Evolutionary conservation across 2,888 invertebrate genomes (phyloP), one percentile per base, ranked within the genome.

Genomic region (Hemaris fuciformis): DNA sequence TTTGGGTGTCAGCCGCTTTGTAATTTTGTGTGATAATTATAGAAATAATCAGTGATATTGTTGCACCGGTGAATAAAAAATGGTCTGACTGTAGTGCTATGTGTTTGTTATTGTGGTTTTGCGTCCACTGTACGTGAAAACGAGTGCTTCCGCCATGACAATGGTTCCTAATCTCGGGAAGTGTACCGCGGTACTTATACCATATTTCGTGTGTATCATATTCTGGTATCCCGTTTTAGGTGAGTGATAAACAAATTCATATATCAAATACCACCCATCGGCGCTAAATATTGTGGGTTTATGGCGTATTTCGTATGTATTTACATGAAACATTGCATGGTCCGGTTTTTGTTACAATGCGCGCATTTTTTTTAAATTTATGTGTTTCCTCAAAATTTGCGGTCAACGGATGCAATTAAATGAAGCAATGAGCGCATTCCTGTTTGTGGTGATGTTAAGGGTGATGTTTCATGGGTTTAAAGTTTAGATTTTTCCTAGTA

Each of bases 1-100:
- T 87, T 91, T 87, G 91, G 89, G 90, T 92, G 91, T 89, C 90
- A 91, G 87, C 88, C 87, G 88, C 84, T 81, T 84, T 82, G 76
- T 84, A 82, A 82, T 87, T 88, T 89, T 87, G 76, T 81, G 79
- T 81, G 80, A 79, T 83, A 86, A 82, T 79, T 86, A 79, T 80
- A 80, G 81, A 85, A 87, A 76, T 83, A 87, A 75, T 82, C 80
- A 80, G 83, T 86, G 81, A 75, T 87, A 80, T 79, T 75, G 68
- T 71, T 75, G 75, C 76, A 64, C 72, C 79, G 76, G 74, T 85
- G 80, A 83, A 83, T 75, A 80, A 73, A 89, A 85, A 82, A 91
- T 91, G 91, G 77, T 84, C 68, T 87, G 81, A 80, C 74, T 76
- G 75, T 72, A 70, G 78, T 86, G 85, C 78, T 74, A 89, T 91